Base-by-base conservation (phyloP, 2,888 invertebrate genomes). In the Alviniconcha strummeri region DNA sequence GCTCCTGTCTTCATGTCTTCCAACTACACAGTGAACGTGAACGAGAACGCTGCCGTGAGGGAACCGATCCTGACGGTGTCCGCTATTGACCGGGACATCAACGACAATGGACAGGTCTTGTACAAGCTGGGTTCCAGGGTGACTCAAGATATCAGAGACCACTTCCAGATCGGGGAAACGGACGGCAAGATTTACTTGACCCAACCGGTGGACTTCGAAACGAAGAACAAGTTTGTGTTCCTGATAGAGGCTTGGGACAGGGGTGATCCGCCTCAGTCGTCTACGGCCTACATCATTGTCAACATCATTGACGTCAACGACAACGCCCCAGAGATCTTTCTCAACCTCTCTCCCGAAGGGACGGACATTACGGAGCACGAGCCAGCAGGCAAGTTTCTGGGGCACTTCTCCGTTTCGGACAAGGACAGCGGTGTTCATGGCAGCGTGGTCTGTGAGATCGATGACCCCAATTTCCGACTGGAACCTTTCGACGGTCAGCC, bases 361-460 rank as follows among this genome's bases (percentile, higher is more conserved):
- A 93, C 93, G 52, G 86, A 89, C 71, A 92, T 94, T 13, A 84
- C 86, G 5, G 94, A 94, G 87, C 90, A 98, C 93, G 98, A 98
- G 0, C 96, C 95, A 82, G 97, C 97, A 92, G 97, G 97, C 60
- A 97, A 97, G 64, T 96, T 98, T 55, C 98, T 99, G 2, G 98
- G 98, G 1, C 98, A 98, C 11, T 97, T 99, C 15, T 97, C 97
- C 0, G 97, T 98, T 13, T 89, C 88, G 19, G 92, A 92, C 84
- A 64, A 81, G 0, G 91, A 91, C 86, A 87, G 86, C 55, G 92
- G 90, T 2, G 82, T 86, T 0, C 91, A 91, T 55, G 86, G 82
- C 5, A 60, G 67, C 55, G 87, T 85, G 13, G 80, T 81, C 19
- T 87, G 84, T 64, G 77, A 74, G 54, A 84, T 84, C 15, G 81